Conservation (phyloP, 2,113 vertebrate genomes). For the Suricata suricatta region DNA sequence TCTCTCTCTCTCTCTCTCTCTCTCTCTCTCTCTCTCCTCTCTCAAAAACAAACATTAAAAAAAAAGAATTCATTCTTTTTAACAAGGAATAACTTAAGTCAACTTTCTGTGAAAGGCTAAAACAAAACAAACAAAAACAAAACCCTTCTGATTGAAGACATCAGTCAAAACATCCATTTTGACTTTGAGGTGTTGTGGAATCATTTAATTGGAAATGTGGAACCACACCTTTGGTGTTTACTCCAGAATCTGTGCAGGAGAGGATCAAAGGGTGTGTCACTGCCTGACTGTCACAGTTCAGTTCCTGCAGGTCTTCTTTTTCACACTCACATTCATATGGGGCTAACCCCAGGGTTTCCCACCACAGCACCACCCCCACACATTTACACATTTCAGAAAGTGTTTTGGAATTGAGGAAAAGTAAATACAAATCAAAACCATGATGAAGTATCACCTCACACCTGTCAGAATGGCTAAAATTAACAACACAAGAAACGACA, state of each 20-base stretch:
- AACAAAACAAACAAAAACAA: background rate
- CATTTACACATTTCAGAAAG: background rate
- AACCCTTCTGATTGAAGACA: background rate
- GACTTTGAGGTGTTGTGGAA: background rate
- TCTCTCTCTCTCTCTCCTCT: too few species aligned
- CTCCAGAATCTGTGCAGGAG: background rate
- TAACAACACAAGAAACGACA: too few species aligned
- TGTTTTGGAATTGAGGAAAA: background rate
- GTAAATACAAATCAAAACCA: too few species aligned
- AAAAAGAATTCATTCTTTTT: background rate
- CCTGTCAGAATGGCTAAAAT: too few species aligned
- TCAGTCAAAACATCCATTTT: background rate
- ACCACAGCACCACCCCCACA: background rate
- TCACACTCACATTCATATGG: background rate
- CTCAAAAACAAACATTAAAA: too few species aligned
- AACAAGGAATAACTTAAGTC: background rate
- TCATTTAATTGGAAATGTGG: background rate
- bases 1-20: too few species aligned
- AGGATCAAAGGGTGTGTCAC: background rate
- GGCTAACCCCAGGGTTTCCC: background rate
- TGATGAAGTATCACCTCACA: too few species aligned
- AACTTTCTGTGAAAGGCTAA: background rate
- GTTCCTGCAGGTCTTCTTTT: background rate
- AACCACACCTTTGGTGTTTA: background rate
- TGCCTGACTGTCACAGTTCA: background rate